Percentiles rank a stretch among this genome's conserved stretches.
phyloP scores from a whole-genome alignment of 2,888 invertebrate genomes.

The Acronicta psi region DNA sequence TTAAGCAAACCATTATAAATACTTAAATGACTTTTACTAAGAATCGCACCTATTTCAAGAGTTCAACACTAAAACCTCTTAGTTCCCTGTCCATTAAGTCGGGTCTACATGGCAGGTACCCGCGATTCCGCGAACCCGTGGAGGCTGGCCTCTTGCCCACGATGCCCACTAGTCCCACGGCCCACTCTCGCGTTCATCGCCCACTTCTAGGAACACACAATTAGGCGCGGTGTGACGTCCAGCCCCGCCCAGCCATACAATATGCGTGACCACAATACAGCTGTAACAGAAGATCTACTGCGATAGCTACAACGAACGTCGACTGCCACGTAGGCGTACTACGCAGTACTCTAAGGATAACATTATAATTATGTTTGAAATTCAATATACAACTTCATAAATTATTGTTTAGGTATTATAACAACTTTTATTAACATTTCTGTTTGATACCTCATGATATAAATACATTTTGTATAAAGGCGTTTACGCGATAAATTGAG shows the following conservation, averaged over 20 bases:
- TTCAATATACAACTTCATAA: no score
- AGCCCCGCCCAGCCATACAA: slow-evolving; percentile 24
- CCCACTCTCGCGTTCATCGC: slow-evolving; percentile 9
- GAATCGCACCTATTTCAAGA: slow-evolving; percentile 29
- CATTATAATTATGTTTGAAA: no score
- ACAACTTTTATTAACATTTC: no score
- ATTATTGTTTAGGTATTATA: no score
- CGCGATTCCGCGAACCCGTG: slow-evolving; percentile 7
- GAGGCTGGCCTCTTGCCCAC: slow-evolving; percentile 5
- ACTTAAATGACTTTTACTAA: slow-evolving; percentile 13
- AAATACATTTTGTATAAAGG: no score
- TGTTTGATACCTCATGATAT: no score
- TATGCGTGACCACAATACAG: not conserved
- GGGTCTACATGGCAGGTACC: slow-evolving; percentile 4
- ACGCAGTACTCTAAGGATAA: no score
- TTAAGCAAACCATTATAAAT: slow-evolving; percentile 1
- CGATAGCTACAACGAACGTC: not conserved
- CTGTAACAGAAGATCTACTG: slow-evolving; percentile 6
- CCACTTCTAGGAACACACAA: slow-evolving; percentile 34
- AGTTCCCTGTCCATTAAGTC: not conserved
- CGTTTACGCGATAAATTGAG: no score
- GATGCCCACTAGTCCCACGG: slow-evolving; percentile 11
- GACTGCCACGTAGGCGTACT: no score
- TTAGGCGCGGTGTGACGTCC: slow-evolving; percentile 24
- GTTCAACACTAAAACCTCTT: not conserved